These are phyloP conservation scores for Cheirogaleus medius DNA, from an alignment of 2,113 vertebrate species.

Conservation along the genomic window DNA sequence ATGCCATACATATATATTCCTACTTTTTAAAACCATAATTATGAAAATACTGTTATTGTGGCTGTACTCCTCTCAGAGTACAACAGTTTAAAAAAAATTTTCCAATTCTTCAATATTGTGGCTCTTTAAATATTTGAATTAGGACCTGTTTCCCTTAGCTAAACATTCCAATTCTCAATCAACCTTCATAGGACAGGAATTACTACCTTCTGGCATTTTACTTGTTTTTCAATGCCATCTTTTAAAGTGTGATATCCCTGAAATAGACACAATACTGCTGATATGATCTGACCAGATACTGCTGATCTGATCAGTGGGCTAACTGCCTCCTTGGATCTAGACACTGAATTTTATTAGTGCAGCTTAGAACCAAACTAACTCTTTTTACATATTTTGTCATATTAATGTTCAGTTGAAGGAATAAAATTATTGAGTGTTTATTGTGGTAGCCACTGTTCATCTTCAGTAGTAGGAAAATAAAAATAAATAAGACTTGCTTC, in stretches of 20 bases:
- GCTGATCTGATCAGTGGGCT: not conserved
- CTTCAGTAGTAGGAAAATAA: slow-evolving; percentile 18
- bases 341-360: not conserved
- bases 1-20: not conserved
- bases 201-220: not conserved
- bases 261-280: not conserved
- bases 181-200: not conserved
- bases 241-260: not conserved
- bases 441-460: not conserved
- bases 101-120: slow-evolving; percentile 1
- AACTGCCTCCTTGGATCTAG: not conserved
- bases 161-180: not conserved
- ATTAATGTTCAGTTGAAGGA: not conserved
- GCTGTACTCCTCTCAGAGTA: not conserved
- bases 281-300: not conserved
- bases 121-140: not conserved
- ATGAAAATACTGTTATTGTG: not conserved
- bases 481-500: not conserved
- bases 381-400: not conserved
- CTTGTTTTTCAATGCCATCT: not conserved
- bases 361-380: not conserved
- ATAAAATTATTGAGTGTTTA: not conserved
- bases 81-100: not conserved
- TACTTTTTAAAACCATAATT: not conserved
- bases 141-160: not conserved